A percentile compares a stretch with the other conserved stretches of the same genome.
Evolutionary conservation across 2,797 vertebrate genomes (phyloP).

Genomic region (Sternarchorhynchus goeldii): DNA sequence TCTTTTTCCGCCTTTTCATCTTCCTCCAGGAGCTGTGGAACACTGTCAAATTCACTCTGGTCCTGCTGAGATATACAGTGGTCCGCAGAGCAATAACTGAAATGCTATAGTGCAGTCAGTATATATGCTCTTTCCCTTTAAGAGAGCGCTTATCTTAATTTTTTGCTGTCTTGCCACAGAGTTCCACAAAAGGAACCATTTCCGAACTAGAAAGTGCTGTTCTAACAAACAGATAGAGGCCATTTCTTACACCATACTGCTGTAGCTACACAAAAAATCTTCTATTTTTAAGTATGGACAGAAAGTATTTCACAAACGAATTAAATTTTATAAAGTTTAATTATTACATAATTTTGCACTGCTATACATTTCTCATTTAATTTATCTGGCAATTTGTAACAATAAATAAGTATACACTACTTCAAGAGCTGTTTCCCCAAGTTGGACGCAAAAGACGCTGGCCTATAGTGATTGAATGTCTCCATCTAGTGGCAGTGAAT

Average conservation of each 20-base stretch:
- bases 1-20: not conserved
- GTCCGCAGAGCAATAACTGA: not conserved
- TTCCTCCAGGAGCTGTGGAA: not conserved
- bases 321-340: not conserved
- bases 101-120: not conserved
- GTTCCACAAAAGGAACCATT: not conserved
- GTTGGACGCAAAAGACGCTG: not conserved
- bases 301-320: no score
- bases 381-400: slow-evolving; percentile 5
- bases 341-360: not conserved
- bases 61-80: not conserved
- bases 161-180: not conserved
- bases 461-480: slow-evolving; percentile 37
- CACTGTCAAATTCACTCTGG: not conserved
- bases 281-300: not conserved
- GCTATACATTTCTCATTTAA: slow-evolving; percentile 14
- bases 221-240: no score
- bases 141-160: not conserved
- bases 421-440: not conserved
- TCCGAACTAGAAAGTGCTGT: not conserved
- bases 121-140: not conserved
- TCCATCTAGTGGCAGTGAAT: slow-evolving; percentile 29
- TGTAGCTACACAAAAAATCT: not conserved
- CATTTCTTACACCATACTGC: not conserved
- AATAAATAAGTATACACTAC: not conserved